Base-by-base conservation (phyloP, 1,140 invertebrate species). In the Heliconius hewitsoni region DNA sequence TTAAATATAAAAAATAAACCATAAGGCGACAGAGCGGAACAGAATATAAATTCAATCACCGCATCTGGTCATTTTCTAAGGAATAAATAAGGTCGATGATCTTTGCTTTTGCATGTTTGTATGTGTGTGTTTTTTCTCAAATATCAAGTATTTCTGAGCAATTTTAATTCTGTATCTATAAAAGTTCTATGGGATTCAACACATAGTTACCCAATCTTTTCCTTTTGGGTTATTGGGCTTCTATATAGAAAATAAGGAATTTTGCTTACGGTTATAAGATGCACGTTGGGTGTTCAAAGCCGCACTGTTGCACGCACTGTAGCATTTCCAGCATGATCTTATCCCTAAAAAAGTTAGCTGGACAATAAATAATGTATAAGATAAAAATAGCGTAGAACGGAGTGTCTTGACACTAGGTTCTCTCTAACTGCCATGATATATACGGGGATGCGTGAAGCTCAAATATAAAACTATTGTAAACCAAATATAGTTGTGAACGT, bases 311-410 rank as follows among this genome's bases (percentile, higher is more conserved):
- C 92, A 93, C 91, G 91, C 91, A 78, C 39, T 75, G 76, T 74
- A 81, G 79, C 76, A 77, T 76, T 89, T 84, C 87, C 87, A 89
- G 91, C 92, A 94, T 92, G 91, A 82, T 77, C 74, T 84, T 86
- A 71, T 52, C 83, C 85, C 80, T 83, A 87, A 76, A 84, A 75
- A 78, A 85, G 79, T 81, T 82, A 84, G 82, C 88, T 93, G 90
- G 89, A 92, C 89, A 78, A 57, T 9, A 27, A 78, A 57, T 9
- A 27, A 30, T 13, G 2, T 66, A 3, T 60, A 60, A 23, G 11
- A 66, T 3, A 66, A 66, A 66, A 30, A 66, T 27, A 11, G 55
- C n/a, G 11, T 3, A 66, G 4, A 66, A 66, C 9, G 13, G 9
- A 30, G 3, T 27, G 9, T 57, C 3, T 23, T 11, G 11, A 2